Evolutionary conservation across 2,888 invertebrate genomes (phyloP).

Genomic region (Anorthoa munda): DNA sequence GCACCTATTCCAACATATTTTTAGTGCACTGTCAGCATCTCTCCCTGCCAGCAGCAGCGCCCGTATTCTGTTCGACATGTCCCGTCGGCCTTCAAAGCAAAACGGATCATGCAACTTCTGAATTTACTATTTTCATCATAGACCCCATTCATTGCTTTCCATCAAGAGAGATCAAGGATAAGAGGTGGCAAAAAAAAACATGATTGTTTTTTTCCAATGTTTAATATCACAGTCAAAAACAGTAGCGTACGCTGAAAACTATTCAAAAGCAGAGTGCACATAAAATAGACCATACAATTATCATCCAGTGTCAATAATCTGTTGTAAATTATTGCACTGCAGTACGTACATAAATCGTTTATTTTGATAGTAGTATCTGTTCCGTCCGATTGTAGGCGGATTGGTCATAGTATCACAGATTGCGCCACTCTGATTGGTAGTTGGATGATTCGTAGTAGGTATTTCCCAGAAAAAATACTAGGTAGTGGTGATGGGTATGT

Average conservation of each 20-base stretch:
- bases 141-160: background rate
- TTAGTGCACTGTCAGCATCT: background rate
- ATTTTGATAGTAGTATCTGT: conserved; percentile 32
- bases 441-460: background rate
- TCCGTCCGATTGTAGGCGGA: conserved; percentile 14
- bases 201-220: too few species aligned
- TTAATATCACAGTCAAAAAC: background rate
- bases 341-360: background rate
- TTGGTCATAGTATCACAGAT: conserved; percentile 1
- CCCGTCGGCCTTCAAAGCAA: too few species aligned
- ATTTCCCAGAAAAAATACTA: too few species aligned
- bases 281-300: background rate
- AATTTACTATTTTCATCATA: background rate
- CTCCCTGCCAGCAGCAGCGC: background rate
- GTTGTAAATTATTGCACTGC: background rate
- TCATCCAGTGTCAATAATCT: background rate
- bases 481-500: too few species aligned
- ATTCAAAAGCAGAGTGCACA: background rate
- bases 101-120: too few species aligned
- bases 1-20: background rate
- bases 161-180: background rate
- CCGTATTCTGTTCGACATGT: too few species aligned
- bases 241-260: background rate
- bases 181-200: background rate
- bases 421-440: background rate